Percentiles rank a stretch among this genome's conserved stretches.
These are phyloP conservation scores for Halcyon malimbica DNA, from an alignment of 2,113 vertebrate genomes.

Conservation along the genomic window DNA sequence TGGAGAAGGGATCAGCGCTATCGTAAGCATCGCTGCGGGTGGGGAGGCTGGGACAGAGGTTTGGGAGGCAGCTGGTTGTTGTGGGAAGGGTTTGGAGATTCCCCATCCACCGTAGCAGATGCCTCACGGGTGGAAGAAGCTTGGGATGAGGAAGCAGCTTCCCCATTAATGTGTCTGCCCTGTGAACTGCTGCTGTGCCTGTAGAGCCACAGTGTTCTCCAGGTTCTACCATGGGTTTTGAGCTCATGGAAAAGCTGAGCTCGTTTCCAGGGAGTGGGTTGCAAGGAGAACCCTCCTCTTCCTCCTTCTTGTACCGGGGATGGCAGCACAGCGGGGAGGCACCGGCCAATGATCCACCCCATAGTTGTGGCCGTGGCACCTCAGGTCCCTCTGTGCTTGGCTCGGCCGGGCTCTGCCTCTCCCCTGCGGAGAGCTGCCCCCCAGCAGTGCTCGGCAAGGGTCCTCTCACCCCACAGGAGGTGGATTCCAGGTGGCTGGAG, in stretches of 20 bases:
- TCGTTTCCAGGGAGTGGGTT: neutral
- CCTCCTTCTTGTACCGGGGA: neutral
- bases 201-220: accelerated
- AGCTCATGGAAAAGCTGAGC: neutral
- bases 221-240: neutral
- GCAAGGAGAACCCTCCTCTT: neutral
- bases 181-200: neutral
- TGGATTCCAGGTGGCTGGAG: constrained; percentile 92
- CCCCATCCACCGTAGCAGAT: accelerated
- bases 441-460: neutral
- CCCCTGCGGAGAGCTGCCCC: accelerated
- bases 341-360: accelerated
- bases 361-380: neutral
- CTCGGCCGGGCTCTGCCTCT: neutral
- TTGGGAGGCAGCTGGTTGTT: neutral
- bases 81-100: neutral
- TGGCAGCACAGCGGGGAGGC: neutral
- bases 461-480: constrained; percentile 77
- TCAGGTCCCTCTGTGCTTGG: neutral
- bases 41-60: accelerated
- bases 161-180: accelerated
- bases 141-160: neutral
- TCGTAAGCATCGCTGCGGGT: constrained; percentile 70
- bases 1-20: constrained; percentile 91
- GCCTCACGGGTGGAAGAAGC: neutral